phyloP scores from a whole-genome alignment of 2,797 vertebrate species.

The Sphenodon punctatus region DNA sequence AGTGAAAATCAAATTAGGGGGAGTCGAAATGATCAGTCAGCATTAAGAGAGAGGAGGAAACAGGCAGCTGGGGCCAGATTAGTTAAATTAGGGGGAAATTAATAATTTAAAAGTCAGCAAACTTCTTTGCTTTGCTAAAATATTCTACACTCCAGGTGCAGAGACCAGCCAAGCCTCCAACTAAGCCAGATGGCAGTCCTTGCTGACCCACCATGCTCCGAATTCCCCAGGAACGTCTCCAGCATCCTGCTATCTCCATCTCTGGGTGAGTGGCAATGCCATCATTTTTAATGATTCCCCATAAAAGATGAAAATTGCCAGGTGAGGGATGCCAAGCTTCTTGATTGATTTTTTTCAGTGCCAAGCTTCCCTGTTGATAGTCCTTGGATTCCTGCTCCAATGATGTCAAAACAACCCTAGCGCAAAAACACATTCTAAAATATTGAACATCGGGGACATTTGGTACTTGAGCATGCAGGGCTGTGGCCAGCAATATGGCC shows the following conservation, averaged over 20 bases:
- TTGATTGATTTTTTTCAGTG: background rate
- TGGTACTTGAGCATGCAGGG: background rate
- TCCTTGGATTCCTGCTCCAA: fast-evolving
- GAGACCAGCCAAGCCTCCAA: background rate
- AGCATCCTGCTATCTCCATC: background rate
- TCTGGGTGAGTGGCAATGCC: background rate
- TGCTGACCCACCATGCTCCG: fast-evolving
- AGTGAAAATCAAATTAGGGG: constrained; percentile 3
- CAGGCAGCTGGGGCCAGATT: background rate
- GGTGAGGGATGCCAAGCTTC: background rate
- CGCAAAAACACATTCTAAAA: background rate
- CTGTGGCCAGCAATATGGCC: background rate
- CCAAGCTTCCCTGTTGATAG: background rate
- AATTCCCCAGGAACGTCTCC: background rate
- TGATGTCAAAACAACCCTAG: background rate
- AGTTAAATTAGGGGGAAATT: background rate
- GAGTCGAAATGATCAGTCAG: background rate
- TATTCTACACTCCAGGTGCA: background rate
- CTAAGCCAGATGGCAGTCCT: background rate
- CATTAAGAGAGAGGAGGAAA: background rate
- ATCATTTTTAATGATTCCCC: background rate
- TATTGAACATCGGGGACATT: background rate
- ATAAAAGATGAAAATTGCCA: background rate
- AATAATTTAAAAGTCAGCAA: background rate
- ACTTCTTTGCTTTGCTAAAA: background rate